Base-by-base conservation (phyloP, 2,113 vertebrate genomes). In the Narcine bancroftii region DNA sequence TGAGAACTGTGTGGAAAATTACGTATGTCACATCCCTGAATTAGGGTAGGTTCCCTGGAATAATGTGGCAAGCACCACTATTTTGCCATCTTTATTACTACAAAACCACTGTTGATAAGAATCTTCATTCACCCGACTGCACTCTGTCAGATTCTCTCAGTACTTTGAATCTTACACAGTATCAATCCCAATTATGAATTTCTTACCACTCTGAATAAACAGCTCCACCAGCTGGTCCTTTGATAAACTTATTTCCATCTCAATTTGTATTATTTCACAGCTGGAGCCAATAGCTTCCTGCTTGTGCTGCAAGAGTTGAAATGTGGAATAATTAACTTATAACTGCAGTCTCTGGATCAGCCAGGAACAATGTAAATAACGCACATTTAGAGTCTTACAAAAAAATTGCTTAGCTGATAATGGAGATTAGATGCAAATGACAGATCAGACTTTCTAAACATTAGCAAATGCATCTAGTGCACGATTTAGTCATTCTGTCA, bases 161-260 rank as follows among this genome's bases (percentile, higher is more conserved):
- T 21, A 66, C 13, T 29, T 42, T 91, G 21, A 69, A 33, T 45
- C 36, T 53, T 33, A 66, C 65, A 83, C 29, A 53, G 6, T 53
- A 47, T 26, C 26, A 33, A 66, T 47, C 42, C 42, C 89, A 71
- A 36, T 87, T 36, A 87, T 53, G 21, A 39, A 47, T 33, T 65
- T 42, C 95, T 96, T 96, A 99, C 98, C 97, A 21, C 95, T 98
- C 93, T 81, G 96, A 93, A 98, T 97, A 95, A 99, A 99, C 50
- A 97, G 94, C 92, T 99, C 97, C 94, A 97, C 95, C 93, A 99
- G 97, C 92, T 97, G 97, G 92, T 99, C 97, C 95, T 97, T 99
- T 94, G 96, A 97, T 94, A 99, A 97, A 93, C 93, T 95, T 93
- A 96, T 93, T 91, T 97, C 96, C 94, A 99, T 96, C 94, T 98